Evolutionary conservation across 2,113 vertebrate genomes (phyloP), one percentile per base, ranked within the genome.

Genomic region (Phalacrocorax pelagicus): DNA sequence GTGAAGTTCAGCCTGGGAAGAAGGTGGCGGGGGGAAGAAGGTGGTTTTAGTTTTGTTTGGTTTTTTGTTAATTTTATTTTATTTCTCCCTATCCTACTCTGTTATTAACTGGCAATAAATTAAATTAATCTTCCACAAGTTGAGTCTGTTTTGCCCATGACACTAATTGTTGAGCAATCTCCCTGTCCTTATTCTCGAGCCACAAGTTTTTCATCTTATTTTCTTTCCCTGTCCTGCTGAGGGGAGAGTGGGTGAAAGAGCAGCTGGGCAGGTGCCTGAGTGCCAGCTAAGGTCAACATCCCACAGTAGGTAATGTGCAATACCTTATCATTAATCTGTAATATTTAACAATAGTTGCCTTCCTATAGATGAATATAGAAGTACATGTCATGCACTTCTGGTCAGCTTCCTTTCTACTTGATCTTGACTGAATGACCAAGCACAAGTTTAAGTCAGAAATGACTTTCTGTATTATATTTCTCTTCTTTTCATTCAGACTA

Each of bases 401-500:
- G 32, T 62, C 67, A 61, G 13, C 66, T 71, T 88, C 47, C 47
- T 74, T 88, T 86, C 71, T 29, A 40, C 16, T 16, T 66, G 20
- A 23, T 46, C 44, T 70, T 47, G 32, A 44, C 5, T 14, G 46
- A 85, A 82, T 26, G 42, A 75, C 22, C 58, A 92, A 80, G 26
- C 38, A 61, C 49, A 80, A 61, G 59, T 70, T 81, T 52, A 88
- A 91, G 51, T 58, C 55, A 86, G 87, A 59, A 18, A 65, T 90
- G 32, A 87, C 19, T 9, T 91, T 83, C 15, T 19, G 47, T 83
- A 27, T 47, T 49, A 22, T 49, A 80, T 88, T 93, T 90, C 8
- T 73, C 26, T 73, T 61, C 38, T 95, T 92, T 95, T 94, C 55
- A 81, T 87, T 94, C 86, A 87, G 77, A 83, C 32, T 10, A 18